These are phyloP conservation scores for Drosophila varians DNA, from an alignment of 1,140 invertebrate genomes.

Conservation along the genomic window DNA sequence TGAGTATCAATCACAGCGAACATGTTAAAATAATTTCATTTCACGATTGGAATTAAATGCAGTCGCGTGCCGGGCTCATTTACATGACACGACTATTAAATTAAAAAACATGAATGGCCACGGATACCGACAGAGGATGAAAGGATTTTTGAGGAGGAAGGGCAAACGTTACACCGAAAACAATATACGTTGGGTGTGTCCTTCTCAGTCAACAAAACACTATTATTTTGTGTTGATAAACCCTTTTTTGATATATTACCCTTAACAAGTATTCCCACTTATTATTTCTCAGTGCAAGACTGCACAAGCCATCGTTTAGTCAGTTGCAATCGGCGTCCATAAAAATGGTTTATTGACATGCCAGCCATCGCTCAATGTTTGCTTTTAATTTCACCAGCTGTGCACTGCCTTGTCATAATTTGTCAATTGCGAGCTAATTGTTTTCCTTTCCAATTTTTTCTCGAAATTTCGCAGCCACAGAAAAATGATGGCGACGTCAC, in stretches of 20 bases:
- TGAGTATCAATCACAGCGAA: conserved; percentile 71
- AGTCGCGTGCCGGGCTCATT: conserved; percentile 66
- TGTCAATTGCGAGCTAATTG: conserved; percentile 53
- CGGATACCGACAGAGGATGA: conserved; percentile 10
- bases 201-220: no score
- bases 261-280: no score
- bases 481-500: conserved; percentile 81
- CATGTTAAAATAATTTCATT: conserved; percentile 77
- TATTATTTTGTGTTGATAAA: no score
- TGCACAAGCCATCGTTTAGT: conserved; percentile 63
- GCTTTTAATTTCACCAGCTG: conserved; percentile 51
- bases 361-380: conserved; percentile 51
- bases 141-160: background rate
- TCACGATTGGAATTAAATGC: conserved; percentile 71
- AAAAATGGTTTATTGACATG: conserved; percentile 67
- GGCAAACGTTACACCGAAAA: conserved; percentile 1
- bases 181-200: no score
- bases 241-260: no score
- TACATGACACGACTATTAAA: conserved; percentile 81
- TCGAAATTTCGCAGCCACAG: conserved; percentile 24
- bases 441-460: conserved; percentile 13
- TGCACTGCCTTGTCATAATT: conserved; percentile 41
- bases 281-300: conserved; percentile 5
- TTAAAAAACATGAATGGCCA: conserved; percentile 75
- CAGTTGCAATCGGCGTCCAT: conserved; percentile 40